Evolutionary conservation across 2,888 invertebrate species (phyloP).

Genomic region (Drosophila falleni): DNA sequence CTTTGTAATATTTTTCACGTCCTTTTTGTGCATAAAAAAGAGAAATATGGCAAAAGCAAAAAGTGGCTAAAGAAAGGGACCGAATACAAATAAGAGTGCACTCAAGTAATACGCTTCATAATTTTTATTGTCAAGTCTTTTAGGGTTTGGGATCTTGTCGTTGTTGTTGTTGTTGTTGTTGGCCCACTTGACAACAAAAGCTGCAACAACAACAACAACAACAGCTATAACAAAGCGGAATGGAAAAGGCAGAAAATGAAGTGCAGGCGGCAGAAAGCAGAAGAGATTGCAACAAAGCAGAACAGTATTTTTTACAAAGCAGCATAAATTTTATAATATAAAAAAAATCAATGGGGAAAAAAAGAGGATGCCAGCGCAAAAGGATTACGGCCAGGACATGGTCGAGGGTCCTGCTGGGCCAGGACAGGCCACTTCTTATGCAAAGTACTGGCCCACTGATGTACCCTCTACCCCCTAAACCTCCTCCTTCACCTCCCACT

Average conservation of each 20-base stretch:
- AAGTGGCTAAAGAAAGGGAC: conserved; percentile 59
- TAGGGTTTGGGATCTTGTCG: conserved; percentile 65
- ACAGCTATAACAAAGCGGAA: conserved; percentile 28
- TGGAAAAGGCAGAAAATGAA: conserved; percentile 58
- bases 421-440: conserved; percentile 58
- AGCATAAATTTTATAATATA: conserved; percentile 82
- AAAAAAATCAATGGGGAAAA: conserved; percentile 65
- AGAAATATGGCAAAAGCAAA: conserved; percentile 22
- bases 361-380: conserved; percentile 40
- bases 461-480: conserved; percentile 2
- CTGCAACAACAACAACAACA: conserved; percentile 27
- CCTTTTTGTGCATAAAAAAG: conserved; percentile 31
- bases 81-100: conserved; percentile 75
- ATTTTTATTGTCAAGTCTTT: conserved; percentile 82
- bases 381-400: conserved; percentile 55
- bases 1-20: conserved; percentile 62
- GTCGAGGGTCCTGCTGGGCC: conserved; percentile 40
- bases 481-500: conserved; percentile 1
- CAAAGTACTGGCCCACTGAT: conserved; percentile 56
- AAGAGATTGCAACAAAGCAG: conserved; percentile 73
- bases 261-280: conserved; percentile 45
- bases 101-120: conserved; percentile 83
- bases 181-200: conserved; percentile 77
- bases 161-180: conserved; percentile 48
- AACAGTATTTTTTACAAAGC: conserved; percentile 60